These are phyloP conservation scores for Phaedon cochleariae DNA, from an alignment of 2,888 invertebrate species.

Conservation along the genomic window DNA sequence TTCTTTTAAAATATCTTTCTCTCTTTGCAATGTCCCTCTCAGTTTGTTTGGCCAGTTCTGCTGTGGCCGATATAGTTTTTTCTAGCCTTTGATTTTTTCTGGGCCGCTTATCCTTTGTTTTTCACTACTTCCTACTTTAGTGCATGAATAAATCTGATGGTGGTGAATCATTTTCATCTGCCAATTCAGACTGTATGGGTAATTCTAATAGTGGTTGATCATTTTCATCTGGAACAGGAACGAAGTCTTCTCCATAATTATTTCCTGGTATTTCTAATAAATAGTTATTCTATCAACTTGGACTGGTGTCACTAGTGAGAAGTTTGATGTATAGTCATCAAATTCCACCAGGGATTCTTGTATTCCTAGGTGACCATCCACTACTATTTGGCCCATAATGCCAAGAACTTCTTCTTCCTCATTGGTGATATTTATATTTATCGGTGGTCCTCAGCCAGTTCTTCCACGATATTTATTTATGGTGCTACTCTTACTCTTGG, in stretches of 20 bases:
- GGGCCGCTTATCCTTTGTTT: background rate
- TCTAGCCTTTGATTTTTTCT: background rate
- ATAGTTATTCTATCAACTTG: background rate
- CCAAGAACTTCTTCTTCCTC: conserved; percentile 13
- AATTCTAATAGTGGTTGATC: background rate
- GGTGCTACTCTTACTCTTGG: background rate
- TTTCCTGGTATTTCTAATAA: background rate
- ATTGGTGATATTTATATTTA: background rate
- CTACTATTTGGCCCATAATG: conserved; percentile 5
- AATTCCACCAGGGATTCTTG: conserved; percentile 2
- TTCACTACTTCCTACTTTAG: background rate
- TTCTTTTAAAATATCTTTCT: background rate
- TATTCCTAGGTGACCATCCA: background rate
- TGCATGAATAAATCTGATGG: no score
- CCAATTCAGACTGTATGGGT: no score
- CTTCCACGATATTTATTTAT: conserved; percentile 2
- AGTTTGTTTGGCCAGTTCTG: no score
- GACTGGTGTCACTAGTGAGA: no score
- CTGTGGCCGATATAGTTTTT: background rate
- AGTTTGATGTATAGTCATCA: background rate
- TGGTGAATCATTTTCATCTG: no score
- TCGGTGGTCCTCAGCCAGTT: conserved; percentile 9
- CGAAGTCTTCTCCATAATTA: background rate
- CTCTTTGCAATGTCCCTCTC: no score
- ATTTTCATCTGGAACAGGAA: conserved; percentile 7